Conservation (phyloP, 2,888 invertebrate species). For the Seladonia tumulorum region DNA sequence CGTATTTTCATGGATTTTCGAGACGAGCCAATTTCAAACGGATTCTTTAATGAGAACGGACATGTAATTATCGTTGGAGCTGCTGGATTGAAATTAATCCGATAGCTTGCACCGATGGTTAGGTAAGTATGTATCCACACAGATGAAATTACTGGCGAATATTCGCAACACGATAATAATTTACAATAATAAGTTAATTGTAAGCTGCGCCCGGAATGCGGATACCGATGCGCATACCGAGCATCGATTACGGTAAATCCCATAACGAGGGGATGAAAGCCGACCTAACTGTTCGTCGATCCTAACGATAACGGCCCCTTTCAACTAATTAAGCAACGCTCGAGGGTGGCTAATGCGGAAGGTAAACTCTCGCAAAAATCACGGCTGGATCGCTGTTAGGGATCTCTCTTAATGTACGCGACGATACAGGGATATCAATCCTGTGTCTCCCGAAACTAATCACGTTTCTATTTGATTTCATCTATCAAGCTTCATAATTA, state of each 20-base stretch:
- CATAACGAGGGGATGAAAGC: conserved; percentile 49
- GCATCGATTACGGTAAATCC: conserved; percentile 60
- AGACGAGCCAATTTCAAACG: not conserved
- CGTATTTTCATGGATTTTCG: not conserved
- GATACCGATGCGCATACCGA: conserved; percentile 27
- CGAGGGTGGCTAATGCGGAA: conserved; percentile 17
- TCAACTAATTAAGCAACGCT: conserved; percentile 56
- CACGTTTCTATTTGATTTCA: not conserved
- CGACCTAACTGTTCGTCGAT: conserved; percentile 50
- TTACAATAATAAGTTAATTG: conserved; percentile 39
- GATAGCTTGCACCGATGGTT: not conserved
- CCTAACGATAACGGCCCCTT: conserved; percentile 61
- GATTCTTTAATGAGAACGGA: not conserved
- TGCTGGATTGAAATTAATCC: not conserved
- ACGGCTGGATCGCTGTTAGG: not conserved
- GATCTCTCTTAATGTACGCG: not conserved
- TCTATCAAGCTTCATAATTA: not conserved
- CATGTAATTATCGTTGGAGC: not conserved
- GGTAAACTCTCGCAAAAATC: conserved; percentile 48
- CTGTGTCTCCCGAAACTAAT: not conserved
- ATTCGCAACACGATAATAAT: conserved; percentile 14
- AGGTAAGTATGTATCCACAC: not conserved
- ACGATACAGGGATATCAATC: not conserved
- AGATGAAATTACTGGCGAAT: not conserved
- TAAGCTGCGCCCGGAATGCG: conserved; percentile 42